phyloP scores from a whole-genome alignment of 2,113 vertebrate species.

The Dolichallabes microphthalmus region DNA sequence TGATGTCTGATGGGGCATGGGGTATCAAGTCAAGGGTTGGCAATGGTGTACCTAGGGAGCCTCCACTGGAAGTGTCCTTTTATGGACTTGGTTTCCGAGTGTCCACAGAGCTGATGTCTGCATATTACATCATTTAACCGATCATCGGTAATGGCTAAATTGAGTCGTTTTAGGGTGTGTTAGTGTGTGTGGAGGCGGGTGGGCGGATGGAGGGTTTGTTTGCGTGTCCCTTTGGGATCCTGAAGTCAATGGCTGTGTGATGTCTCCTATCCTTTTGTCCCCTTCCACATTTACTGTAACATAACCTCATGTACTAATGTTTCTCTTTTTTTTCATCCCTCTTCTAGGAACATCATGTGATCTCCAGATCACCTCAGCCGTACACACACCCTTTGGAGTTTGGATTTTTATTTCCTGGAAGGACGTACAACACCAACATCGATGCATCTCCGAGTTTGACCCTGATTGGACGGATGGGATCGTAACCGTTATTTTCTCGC shows the following conservation, averaged over 20 bases:
- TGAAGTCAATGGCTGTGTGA: neutral
- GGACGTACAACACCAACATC: conserved; percentile 24
- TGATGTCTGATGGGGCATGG: neutral
- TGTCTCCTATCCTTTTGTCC: neutral
- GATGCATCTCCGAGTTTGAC: neutral
- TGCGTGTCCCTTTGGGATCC: neutral
- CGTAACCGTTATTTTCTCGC: neutral
- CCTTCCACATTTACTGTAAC: neutral
- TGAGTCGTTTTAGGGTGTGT: neutral
- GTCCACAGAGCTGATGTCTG: neutral
- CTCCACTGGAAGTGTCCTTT: neutral
- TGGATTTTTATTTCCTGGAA: conserved; percentile 4
- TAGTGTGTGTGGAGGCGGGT: neutral
- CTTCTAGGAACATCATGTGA: conserved; percentile 37
- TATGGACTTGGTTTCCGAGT: too few species aligned
- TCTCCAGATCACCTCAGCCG: neutral
- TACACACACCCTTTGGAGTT: conserved; percentile 22
- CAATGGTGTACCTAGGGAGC: neutral
- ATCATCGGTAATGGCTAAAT: neutral
- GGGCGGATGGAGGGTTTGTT: too few species aligned
- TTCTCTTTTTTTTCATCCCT: neutral
- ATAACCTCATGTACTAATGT: neutral
- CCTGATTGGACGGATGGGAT: conserved; percentile 27
- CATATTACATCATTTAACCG: neutral
- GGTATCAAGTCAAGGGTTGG: neutral